phyloP scores from a whole-genome alignment of 2,888 invertebrate species.

The Julus scanicus region DNA sequence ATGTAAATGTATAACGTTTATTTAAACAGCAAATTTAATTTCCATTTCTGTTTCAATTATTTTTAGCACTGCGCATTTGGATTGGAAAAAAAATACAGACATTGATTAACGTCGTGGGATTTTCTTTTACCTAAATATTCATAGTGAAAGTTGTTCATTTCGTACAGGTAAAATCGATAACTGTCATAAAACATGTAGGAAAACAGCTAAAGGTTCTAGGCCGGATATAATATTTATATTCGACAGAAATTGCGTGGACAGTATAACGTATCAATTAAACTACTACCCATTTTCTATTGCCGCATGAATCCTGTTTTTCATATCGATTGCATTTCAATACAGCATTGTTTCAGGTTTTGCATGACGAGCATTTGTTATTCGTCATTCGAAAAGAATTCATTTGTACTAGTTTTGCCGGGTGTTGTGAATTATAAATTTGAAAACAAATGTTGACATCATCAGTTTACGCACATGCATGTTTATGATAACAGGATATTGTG shows the following conservation, averaged over 20 bases:
- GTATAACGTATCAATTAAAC: not conserved
- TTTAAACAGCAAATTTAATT: not conserved
- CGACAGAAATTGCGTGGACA: not conserved
- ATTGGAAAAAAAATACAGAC: not conserved
- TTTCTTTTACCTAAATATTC: not conserved
- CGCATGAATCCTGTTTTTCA: constrained; percentile 21
- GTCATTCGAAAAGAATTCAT: constrained; percentile 7
- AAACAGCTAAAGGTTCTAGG: constrained; percentile 15
- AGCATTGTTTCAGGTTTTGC: not conserved
- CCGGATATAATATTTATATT: constrained; percentile 11
- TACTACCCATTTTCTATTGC: not conserved
- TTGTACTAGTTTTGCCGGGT: not conserved
- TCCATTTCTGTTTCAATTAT: not conserved
- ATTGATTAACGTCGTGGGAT: constrained; percentile 8
- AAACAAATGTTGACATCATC: not conserved
- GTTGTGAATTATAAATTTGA: not conserved
- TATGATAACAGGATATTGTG: not conserved
- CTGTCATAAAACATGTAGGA: not conserved
- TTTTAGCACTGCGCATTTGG: not conserved
- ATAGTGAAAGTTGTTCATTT: not conserved
- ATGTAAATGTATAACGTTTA: not conserved
- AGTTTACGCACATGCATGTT: not conserved
- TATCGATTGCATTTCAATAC: not conserved
- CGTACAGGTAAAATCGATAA: not conserved
- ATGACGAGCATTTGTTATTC: not conserved